Evolutionary conservation across 2,113 vertebrate genomes (phyloP), one percentile per base, ranked within the genome.

Genomic region (Microtus oregoni): DNA sequence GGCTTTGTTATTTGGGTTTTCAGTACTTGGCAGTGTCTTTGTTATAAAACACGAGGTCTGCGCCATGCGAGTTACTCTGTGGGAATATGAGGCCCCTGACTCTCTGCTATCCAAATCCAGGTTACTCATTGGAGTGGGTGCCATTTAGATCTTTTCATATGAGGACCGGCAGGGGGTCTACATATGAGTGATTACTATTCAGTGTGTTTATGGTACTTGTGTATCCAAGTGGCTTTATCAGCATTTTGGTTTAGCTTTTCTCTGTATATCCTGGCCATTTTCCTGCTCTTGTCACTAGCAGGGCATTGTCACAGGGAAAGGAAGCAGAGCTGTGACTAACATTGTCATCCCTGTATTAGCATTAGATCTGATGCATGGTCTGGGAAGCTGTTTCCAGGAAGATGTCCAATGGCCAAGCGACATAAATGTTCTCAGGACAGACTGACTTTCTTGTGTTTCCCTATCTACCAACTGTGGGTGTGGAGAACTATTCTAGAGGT

Each of bases 1-100:
- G 94, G 96, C 94, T 98, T 96, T 97, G 86, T 97, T 97, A 93
- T 92, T 96, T 94, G 86, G 90, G 68, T 41, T 95, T 97, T 95
- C 89, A 94, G 13, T 95, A 79, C 86, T 85, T 28, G 61, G 82
- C 73, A 89, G 22, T 89, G 44, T 86, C 78, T 96, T 96, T 89
- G 68, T 94, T 95, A 81, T 78, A 76, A 63, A 95, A 90, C 86
- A 77, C 0, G 0, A 75, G 85, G 63, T 90, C 88, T 38, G 50
- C 95, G 90, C 55, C 77, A 47, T 50, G 20, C 87, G n/a, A 73
- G 75, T 89, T 96, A 89, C 77, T 94, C 72, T 94, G 76, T 76
- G 82, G 91, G 89, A 91, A 61, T 85, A 41, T 2, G 22, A 76
- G 28, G 73, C 87, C 47, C 63, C 0, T 91, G 94, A 76, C 52